A percentile compares a stretch with the other conserved stretches of the same genome.
Evolutionary conservation across 35 echinoderm and acorn worm species (phyloP).

Genomic region (Diadema setosum): DNA sequence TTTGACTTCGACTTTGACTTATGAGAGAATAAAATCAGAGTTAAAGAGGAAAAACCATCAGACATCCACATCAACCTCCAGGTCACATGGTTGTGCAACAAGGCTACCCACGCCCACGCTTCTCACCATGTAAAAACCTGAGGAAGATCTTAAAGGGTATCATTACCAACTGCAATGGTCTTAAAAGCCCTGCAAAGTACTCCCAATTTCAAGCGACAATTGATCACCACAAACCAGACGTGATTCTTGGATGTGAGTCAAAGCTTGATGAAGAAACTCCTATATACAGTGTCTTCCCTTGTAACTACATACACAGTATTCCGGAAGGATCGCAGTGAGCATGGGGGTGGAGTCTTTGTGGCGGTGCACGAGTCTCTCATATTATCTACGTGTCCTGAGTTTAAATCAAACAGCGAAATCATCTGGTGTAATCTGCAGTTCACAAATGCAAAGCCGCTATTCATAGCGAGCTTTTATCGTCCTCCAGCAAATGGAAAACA

Average conservation of each 20-base stretch:
- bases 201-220: neutral
- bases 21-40: too few relatives aligned
- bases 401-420: constrained; percentile 34
- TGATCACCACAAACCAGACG: constrained; percentile 35
- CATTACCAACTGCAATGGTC: neutral
- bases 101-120: neutral
- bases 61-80: too few relatives aligned
- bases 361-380: constrained; percentile 29
- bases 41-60: too few relatives aligned
- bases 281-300: constrained; percentile 10
- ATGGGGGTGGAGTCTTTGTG: constrained; percentile 49
- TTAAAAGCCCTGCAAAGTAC: neutral
- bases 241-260: constrained; percentile 50
- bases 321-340: constrained; percentile 25
- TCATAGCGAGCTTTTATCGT: constrained; percentile 39
- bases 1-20: too few relatives aligned
- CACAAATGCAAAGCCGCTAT: constrained; percentile 24
- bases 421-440: constrained; percentile 24
- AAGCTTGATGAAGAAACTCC: neutral
- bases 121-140: too few relatives aligned
- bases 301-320: constrained; percentile 25
- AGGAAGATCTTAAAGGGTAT: neutral
- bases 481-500: neutral
- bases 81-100: neutral
- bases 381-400: neutral